These are phyloP conservation scores for Amiota mariae DNA, from an alignment of 2,888 invertebrate species.

Conservation along the genomic window DNA sequence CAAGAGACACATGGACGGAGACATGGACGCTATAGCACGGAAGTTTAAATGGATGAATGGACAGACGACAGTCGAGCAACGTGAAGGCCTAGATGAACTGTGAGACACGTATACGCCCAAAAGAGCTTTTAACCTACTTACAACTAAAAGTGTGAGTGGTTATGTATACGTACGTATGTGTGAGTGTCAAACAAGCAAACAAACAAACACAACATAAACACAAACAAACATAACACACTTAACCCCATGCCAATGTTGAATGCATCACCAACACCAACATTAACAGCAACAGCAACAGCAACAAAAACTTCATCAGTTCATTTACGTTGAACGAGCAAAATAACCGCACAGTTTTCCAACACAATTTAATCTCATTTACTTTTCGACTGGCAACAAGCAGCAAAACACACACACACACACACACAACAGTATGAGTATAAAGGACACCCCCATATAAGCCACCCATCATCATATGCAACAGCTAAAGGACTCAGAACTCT, in stretches of 20 bases:
- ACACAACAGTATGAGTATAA: constrained; percentile 7
- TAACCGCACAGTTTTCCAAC: constrained; percentile 10
- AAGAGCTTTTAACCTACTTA: constrained; percentile 66
- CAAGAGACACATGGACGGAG: constrained; percentile 25
- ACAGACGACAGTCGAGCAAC: constrained; percentile 8
- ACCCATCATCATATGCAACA: constrained; percentile 22
- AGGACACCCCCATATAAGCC: not conserved
- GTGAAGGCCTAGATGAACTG: constrained; percentile 31
- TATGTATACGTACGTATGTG: constrained; percentile 18
- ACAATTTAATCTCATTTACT: constrained; percentile 25
- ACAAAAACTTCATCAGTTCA: constrained; percentile 27
- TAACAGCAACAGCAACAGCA: constrained; percentile 13
- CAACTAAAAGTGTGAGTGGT: constrained; percentile 37
- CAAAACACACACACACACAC: constrained; percentile 47
- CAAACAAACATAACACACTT: constrained; percentile 40
- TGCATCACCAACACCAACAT: constrained; percentile 1
- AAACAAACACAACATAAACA: constrained; percentile 42
- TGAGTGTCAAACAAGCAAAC: constrained; percentile 4
- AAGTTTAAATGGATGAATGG: constrained; percentile 23
- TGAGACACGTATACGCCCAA: constrained; percentile 48
- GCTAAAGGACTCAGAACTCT: constrained; percentile 43
- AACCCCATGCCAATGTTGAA: constrained; percentile 40
- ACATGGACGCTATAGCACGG: not conserved
- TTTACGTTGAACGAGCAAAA: constrained; percentile 20
- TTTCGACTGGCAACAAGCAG: constrained; percentile 3